Conservation (phyloP, 2,888 invertebrate species). For the Tipula vernalis region DNA sequence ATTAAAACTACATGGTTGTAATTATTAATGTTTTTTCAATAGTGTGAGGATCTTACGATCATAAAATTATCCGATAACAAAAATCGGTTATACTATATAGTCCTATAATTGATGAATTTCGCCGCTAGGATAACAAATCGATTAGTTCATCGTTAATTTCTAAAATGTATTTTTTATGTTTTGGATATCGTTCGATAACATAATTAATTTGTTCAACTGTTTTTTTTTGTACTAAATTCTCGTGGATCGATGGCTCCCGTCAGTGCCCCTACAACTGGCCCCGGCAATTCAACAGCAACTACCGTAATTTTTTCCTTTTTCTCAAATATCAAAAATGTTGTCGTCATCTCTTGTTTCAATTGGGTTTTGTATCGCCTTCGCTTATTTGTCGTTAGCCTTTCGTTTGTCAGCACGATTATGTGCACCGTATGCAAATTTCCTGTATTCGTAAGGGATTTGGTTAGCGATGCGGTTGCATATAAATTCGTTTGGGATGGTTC, state of each 20-base stretch:
- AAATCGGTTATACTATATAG: conserved; percentile 49
- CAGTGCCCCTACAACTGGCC: conserved; percentile 41
- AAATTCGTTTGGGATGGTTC: conserved; percentile 8
- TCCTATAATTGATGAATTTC: conserved; percentile 42
- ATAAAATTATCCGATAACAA: conserved; percentile 41
- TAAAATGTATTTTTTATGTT: conserved; percentile 53
- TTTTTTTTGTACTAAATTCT: conserved; percentile 37
- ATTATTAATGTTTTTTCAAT: background rate
- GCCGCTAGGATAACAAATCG: conserved; percentile 43
- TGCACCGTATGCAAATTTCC: conserved; percentile 39
- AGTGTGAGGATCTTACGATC: conserved; percentile 17
- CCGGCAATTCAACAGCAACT: conserved; percentile 49
- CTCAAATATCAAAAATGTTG: conserved; percentile 45
- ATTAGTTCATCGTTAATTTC: conserved; percentile 54
- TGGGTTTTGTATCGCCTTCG: conserved; percentile 58
- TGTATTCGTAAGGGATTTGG: background rate
- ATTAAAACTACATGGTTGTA: background rate
- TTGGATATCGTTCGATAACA: conserved; percentile 39
- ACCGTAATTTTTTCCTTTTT: conserved; percentile 49
- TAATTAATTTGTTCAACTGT: conserved; percentile 36
- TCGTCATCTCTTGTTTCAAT: conserved; percentile 46
- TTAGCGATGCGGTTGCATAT: conserved; percentile 24
- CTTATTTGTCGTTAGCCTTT: conserved; percentile 49
- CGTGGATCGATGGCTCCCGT: conserved; percentile 35
- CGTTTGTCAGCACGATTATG: conserved; percentile 51